Percentiles rank a stretch among this genome's conserved stretches.
Evolutionary conservation across 2,888 invertebrate species (phyloP).

Genomic region (Phragmatobia fuliginosa): DNA sequence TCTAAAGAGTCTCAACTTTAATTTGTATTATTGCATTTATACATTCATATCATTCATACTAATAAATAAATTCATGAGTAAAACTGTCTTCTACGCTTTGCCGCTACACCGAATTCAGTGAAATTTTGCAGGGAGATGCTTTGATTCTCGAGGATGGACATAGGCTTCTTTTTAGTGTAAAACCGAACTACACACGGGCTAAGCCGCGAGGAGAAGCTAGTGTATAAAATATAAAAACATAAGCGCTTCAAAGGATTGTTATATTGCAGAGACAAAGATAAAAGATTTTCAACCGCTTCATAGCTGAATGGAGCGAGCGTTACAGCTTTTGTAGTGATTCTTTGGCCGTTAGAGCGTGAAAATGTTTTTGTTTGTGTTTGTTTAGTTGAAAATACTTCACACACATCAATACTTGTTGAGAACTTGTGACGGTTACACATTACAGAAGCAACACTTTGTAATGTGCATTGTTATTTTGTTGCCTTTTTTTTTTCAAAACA

Average conservation of each 20-base stretch:
- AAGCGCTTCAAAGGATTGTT: not conserved
- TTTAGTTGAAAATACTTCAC: not conserved
- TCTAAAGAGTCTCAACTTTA: too few relatives aligned
- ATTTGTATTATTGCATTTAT: not conserved
- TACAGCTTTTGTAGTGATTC: not conserved
- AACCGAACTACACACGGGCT: too few relatives aligned
- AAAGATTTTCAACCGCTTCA: not conserved
- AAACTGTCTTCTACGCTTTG: too few relatives aligned
- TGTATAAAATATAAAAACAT: too few relatives aligned
- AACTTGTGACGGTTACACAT: not conserved
- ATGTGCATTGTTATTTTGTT: not conserved
- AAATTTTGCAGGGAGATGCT: too few relatives aligned
- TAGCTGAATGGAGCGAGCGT: not conserved
- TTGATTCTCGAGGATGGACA: too few relatives aligned
- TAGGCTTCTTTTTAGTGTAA: too few relatives aligned
- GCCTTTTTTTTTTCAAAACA: too few relatives aligned
- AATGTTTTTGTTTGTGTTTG: not conserved
- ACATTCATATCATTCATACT: too few relatives aligned
- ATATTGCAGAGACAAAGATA: not conserved
- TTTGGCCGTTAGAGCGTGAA: not conserved
- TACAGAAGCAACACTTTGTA: not conserved
- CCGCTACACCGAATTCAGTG: too few relatives aligned
- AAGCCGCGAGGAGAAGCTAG: too few relatives aligned
- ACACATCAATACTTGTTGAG: not conserved
- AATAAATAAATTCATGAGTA: too few relatives aligned